Conservation (phyloP, 2,113 vertebrate species). For the Engraulis encrasicolus region DNA sequence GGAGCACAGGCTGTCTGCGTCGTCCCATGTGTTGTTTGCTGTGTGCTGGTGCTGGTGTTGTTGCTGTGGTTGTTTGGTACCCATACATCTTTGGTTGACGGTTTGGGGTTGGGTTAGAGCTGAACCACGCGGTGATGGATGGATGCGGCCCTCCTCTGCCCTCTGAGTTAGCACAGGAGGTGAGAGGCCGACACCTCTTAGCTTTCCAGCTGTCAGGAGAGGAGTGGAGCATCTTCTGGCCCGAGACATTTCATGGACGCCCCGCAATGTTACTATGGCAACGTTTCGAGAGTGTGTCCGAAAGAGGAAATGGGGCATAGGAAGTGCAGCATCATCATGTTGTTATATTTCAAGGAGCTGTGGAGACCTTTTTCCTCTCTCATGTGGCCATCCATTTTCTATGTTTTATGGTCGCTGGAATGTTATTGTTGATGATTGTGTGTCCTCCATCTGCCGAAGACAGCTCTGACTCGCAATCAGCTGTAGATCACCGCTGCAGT, state of each 20-base stretch:
- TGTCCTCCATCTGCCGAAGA: slow-evolving; percentile 6
- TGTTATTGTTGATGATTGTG: not conserved
- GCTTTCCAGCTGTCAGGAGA: no score
- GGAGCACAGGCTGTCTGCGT: not conserved
- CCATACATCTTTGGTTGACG: not conserved
- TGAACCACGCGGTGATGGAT: slow-evolving; percentile 7
- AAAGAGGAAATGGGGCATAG: not conserved
- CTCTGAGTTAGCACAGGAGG: not conserved
- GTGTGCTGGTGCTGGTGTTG: not conserved
- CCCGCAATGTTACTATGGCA: not conserved
- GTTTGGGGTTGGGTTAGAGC: not conserved
- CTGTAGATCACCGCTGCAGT: slow-evolving; percentile 5
- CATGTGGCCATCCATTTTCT: not conserved
- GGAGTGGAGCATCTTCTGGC: not conserved
- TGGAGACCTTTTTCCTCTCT: not conserved
- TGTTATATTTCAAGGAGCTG: not conserved
- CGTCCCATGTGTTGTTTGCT: no score
- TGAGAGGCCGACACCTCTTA: not conserved
- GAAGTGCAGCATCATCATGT: not conserved
- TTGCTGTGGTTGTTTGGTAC: not conserved
- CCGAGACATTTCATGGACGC: not conserved
- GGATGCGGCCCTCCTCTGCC: not conserved
- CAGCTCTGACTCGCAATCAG: not conserved
- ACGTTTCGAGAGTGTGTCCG: not conserved
- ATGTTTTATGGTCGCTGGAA: not conserved